These are phyloP conservation scores for Sula dactylatra DNA, from an alignment of 2,113 vertebrate genomes.

Conservation along the genomic window DNA sequence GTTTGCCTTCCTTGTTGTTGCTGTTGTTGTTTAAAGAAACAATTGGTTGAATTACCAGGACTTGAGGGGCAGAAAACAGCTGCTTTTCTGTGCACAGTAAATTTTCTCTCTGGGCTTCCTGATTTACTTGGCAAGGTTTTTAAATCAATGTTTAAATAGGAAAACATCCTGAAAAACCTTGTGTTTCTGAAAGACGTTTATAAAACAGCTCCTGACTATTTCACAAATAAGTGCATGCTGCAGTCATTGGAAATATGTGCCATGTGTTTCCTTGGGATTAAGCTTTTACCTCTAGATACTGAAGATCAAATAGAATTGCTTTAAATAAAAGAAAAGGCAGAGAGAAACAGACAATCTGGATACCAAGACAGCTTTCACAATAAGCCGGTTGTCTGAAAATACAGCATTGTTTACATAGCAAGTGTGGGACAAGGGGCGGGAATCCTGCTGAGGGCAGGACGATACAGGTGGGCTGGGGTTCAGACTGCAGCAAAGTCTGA, in stretches of 20 bases:
- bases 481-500: background rate
- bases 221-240: conserved; percentile 27
- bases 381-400: background rate
- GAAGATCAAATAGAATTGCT: background rate
- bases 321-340: background rate
- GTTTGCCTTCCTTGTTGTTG: background rate
- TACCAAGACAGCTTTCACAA: background rate
- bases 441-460: background rate
- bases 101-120: conserved; percentile 60
- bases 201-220: conserved; percentile 50
- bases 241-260: background rate
- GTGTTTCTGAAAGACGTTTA: conserved; percentile 59
- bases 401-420: fast-evolving
- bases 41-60: conserved; percentile 51
- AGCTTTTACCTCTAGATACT: background rate
- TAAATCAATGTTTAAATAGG: conserved; percentile 61
- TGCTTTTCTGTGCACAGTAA: conserved; percentile 49
- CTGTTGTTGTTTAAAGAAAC: conserved; percentile 47
- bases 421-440: background rate
- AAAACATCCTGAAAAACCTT: conserved; percentile 52
- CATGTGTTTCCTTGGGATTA: background rate
- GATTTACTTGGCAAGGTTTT: conserved; percentile 63
- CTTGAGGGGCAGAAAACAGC: conserved; percentile 4
- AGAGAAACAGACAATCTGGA: background rate
- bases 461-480: background rate